Conservation (phyloP, 2,113 vertebrate species). For the Atherinomorus stipes region DNA sequence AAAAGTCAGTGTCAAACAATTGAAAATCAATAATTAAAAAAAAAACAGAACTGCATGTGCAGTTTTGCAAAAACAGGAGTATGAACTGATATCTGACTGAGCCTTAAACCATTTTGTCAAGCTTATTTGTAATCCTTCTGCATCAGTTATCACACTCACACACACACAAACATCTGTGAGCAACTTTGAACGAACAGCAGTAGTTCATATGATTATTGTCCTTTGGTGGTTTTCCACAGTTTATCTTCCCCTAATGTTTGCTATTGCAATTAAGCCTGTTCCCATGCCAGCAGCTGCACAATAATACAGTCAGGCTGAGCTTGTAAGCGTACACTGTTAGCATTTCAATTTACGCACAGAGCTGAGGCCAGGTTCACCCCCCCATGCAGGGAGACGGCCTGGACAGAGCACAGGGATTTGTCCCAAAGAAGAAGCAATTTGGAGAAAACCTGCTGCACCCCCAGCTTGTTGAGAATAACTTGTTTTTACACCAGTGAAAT, state of each 20-base stretch:
- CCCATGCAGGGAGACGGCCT: not conserved
- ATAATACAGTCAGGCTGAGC: conserved; percentile 22
- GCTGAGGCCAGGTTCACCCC: conserved; percentile 21
- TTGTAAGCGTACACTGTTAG: conserved; percentile 26
- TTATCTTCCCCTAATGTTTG: conserved; percentile 41
- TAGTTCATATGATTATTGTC: conserved; percentile 34
- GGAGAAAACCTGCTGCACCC: not conserved
- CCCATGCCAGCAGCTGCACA: conserved; percentile 39
- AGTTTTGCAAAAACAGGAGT: not conserved
- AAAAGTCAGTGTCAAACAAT: not conserved
- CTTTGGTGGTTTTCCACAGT: conserved; percentile 44
- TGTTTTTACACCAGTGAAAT: not conserved
- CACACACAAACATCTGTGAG: conserved; percentile 50
- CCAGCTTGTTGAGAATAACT: not conserved
- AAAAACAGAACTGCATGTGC: not conserved
- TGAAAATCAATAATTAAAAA: not conserved
- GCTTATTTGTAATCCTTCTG: conserved; percentile 17
- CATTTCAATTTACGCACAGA: conserved; percentile 28
- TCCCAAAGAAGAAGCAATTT: not conserved
- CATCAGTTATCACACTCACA: not conserved
- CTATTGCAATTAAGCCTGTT: conserved; percentile 46
- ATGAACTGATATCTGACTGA: conserved; percentile 1
- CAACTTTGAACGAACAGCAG: conserved; percentile 16
- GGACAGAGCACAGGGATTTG: conserved; percentile 3
- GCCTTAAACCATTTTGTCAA: conserved; percentile 19